Conservation (phyloP, 2,888 invertebrate species). For the Nephrotoma guestfalica region DNA sequence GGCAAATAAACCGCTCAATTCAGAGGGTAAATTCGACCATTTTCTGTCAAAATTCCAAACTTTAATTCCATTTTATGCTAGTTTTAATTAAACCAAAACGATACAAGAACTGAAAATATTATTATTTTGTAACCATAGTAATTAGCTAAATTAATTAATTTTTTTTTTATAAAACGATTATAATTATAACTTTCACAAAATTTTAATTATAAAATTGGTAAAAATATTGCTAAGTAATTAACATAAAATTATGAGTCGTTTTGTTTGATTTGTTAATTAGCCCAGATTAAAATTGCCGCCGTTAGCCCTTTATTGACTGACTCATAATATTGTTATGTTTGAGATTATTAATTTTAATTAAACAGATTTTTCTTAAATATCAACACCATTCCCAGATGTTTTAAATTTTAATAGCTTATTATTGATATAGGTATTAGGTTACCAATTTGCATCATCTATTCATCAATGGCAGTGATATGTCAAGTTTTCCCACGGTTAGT, state of each 20-base stretch:
- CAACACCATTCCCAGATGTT: too few species aligned
- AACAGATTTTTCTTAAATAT: too few species aligned
- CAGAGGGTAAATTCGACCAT: not conserved
- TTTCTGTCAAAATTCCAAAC: not conserved
- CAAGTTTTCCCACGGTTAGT: too few species aligned
- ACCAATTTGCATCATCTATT: too few species aligned
- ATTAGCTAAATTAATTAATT: not conserved
- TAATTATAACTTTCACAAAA: not conserved
- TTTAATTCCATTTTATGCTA: not conserved
- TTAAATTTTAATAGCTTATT: too few species aligned
- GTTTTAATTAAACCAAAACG: not conserved
- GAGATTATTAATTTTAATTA: too few species aligned
- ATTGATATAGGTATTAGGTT: too few species aligned
- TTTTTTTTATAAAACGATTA: not conserved
- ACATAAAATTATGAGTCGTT: not conserved
- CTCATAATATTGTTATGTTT: too few species aligned
- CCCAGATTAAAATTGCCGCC: not conserved
- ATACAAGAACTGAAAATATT: not conserved
- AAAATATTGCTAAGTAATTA: not conserved
- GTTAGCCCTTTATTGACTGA: too few species aligned
- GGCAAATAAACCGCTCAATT: not conserved
- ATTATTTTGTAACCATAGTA: not conserved
- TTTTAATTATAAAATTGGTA: not conserved
- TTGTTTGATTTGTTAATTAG: not conserved
- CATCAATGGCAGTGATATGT: too few species aligned